Evolutionary conservation across 2,113 vertebrate species (phyloP).

Genomic region (Phrynosoma platyrhinos): DNA sequence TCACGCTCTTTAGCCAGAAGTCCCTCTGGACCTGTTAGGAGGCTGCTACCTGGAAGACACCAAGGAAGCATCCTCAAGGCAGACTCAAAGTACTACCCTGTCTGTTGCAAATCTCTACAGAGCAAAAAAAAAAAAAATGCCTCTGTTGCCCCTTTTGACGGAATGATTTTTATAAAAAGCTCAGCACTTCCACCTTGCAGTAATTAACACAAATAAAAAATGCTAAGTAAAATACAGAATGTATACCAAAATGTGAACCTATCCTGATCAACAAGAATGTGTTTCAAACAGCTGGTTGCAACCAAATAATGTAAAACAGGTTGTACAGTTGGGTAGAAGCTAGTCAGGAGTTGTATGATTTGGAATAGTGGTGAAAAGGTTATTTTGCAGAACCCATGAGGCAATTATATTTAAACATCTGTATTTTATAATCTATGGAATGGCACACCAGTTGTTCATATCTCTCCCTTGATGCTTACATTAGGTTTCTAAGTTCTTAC

Average conservation of each 20-base stretch:
- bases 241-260: background rate
- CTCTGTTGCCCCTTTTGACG: background rate
- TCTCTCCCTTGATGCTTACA: background rate
- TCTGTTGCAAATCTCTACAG: background rate
- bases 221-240: background rate
- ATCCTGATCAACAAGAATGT: background rate
- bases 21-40: slow-evolving; percentile 91
- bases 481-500: background rate
- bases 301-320: background rate
- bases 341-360: background rate
- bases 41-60: slow-evolving; percentile 84
- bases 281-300: background rate
- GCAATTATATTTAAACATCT: background rate
- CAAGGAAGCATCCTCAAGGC: background rate
- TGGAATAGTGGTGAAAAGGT: background rate
- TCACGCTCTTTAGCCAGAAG: slow-evolving; percentile 92
- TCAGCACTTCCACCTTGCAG: background rate
- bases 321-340: too few relatives aligned
- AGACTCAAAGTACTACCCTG: background rate
- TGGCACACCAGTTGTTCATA: background rate
- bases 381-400: background rate
- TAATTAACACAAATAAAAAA: background rate
- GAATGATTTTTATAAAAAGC: background rate
- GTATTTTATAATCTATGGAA: background rate
- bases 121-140: background rate